phyloP scores from a whole-genome alignment of 1,140 invertebrate genomes.

The Diorhabda elongata region DNA sequence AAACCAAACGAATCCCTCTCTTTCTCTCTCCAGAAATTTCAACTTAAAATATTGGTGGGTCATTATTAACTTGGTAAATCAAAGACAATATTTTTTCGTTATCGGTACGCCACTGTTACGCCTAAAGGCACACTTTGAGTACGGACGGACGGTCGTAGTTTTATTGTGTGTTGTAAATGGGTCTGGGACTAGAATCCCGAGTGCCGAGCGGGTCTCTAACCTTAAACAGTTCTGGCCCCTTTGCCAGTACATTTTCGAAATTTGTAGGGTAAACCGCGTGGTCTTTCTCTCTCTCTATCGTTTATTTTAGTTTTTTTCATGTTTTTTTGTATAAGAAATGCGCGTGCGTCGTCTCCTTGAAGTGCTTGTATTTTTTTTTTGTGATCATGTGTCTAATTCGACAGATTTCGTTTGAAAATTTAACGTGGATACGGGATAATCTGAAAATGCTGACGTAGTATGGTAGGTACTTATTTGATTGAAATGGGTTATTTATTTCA shows the following conservation, averaged over 20 bases:
- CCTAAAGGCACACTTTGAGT: slow-evolving; percentile 14
- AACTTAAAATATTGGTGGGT: too few species aligned
- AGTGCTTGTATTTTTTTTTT: slow-evolving; percentile 9
- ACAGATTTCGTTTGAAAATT: slow-evolving; percentile 7
- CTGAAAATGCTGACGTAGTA: too few species aligned
- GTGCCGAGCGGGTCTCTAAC: slow-evolving; percentile 36
- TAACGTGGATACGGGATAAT: too few species aligned
- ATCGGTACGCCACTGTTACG: slow-evolving; percentile 13
- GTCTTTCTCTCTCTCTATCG: neutral
- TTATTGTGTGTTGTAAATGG: slow-evolving; percentile 40
- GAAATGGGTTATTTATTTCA: too few species aligned
- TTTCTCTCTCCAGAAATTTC: too few species aligned
- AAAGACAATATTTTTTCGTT: too few species aligned
- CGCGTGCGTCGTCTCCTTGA: neutral
- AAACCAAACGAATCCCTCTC: too few species aligned
- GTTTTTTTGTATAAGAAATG: slow-evolving; percentile 20
- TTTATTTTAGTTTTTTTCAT: slow-evolving; percentile 13
- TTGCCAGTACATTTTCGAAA: slow-evolving; percentile 35
- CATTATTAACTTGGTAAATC: too few species aligned
- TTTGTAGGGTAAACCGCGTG: slow-evolving; percentile 21
- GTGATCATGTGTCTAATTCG: slow-evolving; percentile 8
- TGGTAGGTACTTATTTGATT: too few species aligned
- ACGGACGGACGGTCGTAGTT: slow-evolving; percentile 20
- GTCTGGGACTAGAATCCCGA: slow-evolving; percentile 36
- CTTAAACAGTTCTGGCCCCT: slow-evolving; percentile 28